phyloP scores from a whole-genome alignment of 2,113 vertebrate species.

The Chascanopsetta lugubris region DNA sequence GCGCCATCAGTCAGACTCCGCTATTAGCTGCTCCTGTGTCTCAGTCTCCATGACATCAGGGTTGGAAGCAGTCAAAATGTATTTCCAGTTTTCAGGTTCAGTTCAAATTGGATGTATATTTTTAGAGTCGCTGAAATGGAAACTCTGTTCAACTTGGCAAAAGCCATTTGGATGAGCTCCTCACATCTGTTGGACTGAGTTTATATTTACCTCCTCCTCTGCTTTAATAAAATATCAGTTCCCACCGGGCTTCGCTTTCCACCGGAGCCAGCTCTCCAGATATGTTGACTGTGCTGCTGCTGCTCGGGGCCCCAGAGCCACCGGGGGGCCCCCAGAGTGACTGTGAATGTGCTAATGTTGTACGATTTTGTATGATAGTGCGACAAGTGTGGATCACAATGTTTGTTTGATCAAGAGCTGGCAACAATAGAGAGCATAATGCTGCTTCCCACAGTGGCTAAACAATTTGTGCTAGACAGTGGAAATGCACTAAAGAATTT shows the following conservation, averaged over 20 bases:
- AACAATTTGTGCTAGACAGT: not conserved
- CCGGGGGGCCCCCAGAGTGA: not conserved
- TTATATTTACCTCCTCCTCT: not conserved
- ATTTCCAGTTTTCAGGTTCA: not conserved
- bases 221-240: slow-evolving; percentile 1
- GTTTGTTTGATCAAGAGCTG: not conserved
- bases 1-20: not conserved
- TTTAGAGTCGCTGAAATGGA: not conserved
- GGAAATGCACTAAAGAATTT: not conserved
- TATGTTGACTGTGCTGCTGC: not conserved
- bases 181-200: not conserved
- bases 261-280: not conserved
- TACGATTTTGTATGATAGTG: too few species aligned
- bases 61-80: not conserved
- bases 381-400: too few species aligned
- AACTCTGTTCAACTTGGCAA: not conserved
- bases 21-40: not conserved
- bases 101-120: not conserved
- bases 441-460: not conserved
- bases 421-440: too few species aligned
- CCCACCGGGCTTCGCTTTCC: not conserved
- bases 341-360: too few species aligned
- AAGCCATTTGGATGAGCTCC: not conserved
- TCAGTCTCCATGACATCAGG: not conserved
- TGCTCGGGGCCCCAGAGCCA: not conserved